Evolutionary conservation across 1,140 invertebrate genomes (phyloP).

Genomic region (Drosophila lacertosa): DNA sequence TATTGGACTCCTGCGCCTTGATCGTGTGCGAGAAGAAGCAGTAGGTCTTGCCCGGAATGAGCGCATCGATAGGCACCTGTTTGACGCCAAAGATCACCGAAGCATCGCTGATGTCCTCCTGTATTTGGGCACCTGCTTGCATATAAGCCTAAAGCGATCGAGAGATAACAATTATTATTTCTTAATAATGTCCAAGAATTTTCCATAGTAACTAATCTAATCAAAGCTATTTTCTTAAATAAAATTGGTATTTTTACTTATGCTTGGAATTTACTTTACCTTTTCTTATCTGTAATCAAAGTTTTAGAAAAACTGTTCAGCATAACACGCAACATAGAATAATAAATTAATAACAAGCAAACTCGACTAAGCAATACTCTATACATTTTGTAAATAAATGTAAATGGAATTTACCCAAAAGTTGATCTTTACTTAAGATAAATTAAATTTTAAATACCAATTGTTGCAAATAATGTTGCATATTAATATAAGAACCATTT

Average conservation of each 20-base stretch:
- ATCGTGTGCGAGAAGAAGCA: constrained; percentile 99
- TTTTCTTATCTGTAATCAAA: constrained; percentile 10
- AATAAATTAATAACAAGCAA: neutral
- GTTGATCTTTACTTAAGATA: no score
- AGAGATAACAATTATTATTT: neutral
- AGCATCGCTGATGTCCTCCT: constrained; percentile 98
- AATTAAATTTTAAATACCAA: no score
- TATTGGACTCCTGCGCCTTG: constrained; percentile 99
- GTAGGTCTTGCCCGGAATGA: constrained; percentile 98
- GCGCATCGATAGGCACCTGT: constrained; percentile 96
- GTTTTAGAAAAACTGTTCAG: neutral
- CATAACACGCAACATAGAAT: constrained; percentile 9
- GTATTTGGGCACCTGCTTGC: constrained; percentile 94
- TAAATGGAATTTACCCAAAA: no score
- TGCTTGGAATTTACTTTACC: neutral
- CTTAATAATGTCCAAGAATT: constrained; percentile 3
- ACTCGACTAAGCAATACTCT: neutral
- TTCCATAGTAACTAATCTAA: neutral
- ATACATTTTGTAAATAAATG: no score
- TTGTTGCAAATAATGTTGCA: no score
- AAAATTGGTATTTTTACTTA: constrained; percentile 4
- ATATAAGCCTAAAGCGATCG: constrained; percentile 90
- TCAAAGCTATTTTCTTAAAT: neutral
- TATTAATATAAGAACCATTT: no score
- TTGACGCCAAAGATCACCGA: constrained; percentile 99